Conservation (phyloP, 2,113 vertebrate species). For the Etia nguti region DNA sequence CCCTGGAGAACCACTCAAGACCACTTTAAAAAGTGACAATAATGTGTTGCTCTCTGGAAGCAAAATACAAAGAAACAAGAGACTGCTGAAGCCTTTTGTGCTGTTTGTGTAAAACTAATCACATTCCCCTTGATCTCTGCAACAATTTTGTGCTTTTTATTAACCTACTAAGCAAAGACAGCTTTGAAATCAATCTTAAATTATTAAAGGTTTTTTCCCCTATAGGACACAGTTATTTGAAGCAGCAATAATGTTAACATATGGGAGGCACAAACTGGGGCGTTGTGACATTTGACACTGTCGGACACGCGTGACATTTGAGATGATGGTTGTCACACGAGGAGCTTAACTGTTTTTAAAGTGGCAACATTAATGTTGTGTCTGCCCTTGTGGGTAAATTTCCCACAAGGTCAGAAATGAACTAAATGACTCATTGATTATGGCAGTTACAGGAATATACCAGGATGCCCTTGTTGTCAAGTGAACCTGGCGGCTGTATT, state of each 20-base stretch:
- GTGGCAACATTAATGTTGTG: background rate
- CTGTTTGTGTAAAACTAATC: fast-evolving
- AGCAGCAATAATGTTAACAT: background rate
- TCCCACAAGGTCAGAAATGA: conserved; percentile 50
- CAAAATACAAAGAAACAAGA: background rate
- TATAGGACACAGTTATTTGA: background rate
- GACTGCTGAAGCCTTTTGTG: background rate
- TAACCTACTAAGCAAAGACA: background rate
- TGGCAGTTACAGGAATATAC: conserved; percentile 1
- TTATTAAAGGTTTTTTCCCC: background rate
- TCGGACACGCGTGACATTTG: background rate
- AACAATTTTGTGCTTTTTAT: background rate
- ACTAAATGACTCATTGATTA: conserved; percentile 45
- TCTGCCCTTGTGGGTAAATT: conserved; percentile 43
- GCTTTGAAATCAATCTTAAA: background rate
- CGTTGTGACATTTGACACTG: background rate
- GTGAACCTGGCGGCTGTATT: background rate
- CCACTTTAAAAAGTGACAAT: background rate
- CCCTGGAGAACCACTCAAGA: background rate
- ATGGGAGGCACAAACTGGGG: background rate
- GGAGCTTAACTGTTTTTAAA: conserved; percentile 8
- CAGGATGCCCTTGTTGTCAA: conserved; percentile 16
- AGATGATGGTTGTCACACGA: background rate
- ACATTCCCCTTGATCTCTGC: background rate
- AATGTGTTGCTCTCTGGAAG: background rate